Base-by-base conservation (phyloP, 2,797 vertebrate genomes). In the Schizopygopsis pylzovi region DNA sequence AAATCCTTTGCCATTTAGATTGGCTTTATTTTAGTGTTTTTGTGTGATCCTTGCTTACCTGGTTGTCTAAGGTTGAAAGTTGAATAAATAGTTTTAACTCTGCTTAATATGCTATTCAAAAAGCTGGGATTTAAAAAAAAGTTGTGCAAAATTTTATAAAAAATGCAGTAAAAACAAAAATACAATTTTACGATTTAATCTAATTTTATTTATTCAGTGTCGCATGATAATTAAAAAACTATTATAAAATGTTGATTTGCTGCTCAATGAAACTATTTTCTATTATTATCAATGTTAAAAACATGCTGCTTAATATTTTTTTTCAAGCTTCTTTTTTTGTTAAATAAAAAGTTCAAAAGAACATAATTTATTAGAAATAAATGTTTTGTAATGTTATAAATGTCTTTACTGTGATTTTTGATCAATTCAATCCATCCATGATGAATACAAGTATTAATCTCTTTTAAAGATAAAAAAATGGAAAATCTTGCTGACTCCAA, bases 211-310 rank as follows among this genome's bases (percentile, higher is more conserved):
- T 28, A 28, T 75, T 33, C 25, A 76, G 25, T 37, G 16, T 37
- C 47, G 20, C 47, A 20, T 76, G 28, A 76, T 33, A 5, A 20
- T 76, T 22, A 5, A 76, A n/a, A n/a, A 72, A 16, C 9, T 47
- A 13, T 47, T 72, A 13, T 71, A 45, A 45, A 4, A 70, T 70
- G 68, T 20, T 71, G 20, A 71, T 43, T 71, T 43, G 68, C 20
- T n/a, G 39, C 4, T 43, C 11, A 71, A 22, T 28, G 39, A 71
- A 49, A 28, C n/a, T n/a, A 33, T 49, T 75, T 75, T 25, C 20
- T 75, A 10, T 73, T 47, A 73, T 49, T 28, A 49, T 28, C 71
- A 49, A 47, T 73, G 43, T 75, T 73, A 2, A 73, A 49, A 73
- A 73, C 71, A 11, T 73, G 45, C 12, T 33, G 25, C 45, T 49